phyloP scores from a whole-genome alignment of 2,888 invertebrate genomes.

The Dioctria rufipes region DNA sequence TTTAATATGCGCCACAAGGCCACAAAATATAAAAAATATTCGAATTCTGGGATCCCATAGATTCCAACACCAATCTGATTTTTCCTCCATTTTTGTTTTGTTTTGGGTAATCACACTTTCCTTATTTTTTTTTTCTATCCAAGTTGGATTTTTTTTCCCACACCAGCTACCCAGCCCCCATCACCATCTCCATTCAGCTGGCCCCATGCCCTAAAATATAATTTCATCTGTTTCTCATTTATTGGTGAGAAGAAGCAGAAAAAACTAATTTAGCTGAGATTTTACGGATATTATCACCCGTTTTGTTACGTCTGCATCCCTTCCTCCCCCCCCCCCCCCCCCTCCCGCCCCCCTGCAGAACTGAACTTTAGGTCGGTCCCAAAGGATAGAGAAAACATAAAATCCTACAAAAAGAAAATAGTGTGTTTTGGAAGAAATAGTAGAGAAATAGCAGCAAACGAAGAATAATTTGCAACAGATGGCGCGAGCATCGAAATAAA shows the following conservation, averaged over 20 bases:
- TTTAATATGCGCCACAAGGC: conserved; percentile 49
- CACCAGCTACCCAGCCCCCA: neutral
- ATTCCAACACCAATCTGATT: conserved; percentile 46
- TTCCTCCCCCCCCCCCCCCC: too few species aligned
- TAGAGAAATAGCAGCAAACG: conserved; percentile 23
- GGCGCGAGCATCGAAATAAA: conserved; percentile 49
- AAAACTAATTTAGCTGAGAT: conserved; percentile 49
- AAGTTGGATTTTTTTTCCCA: neutral
- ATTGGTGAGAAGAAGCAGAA: conserved; percentile 33
- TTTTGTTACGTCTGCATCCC: conserved; percentile 1
- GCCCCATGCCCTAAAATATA: neutral
- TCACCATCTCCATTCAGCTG: conserved; percentile 12
- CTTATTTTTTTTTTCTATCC: conserved; percentile 49
- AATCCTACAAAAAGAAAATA: conserved; percentile 31
- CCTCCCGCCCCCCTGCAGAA: too few species aligned
- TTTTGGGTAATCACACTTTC: conserved; percentile 25
- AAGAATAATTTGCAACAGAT: conserved; percentile 50
- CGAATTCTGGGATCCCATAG: neutral
- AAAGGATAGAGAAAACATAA: conserved; percentile 1
- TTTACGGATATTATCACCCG: conserved; percentile 29
- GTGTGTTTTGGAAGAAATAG: neutral
- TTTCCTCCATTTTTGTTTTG: conserved; percentile 51
- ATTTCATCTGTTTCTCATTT: conserved; percentile 14
- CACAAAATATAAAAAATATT: conserved; percentile 19
- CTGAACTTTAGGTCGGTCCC: neutral